These are phyloP conservation scores for Tetranychus piercei DNA, from an alignment of 2,888 invertebrate species.

Conservation along the genomic window DNA sequence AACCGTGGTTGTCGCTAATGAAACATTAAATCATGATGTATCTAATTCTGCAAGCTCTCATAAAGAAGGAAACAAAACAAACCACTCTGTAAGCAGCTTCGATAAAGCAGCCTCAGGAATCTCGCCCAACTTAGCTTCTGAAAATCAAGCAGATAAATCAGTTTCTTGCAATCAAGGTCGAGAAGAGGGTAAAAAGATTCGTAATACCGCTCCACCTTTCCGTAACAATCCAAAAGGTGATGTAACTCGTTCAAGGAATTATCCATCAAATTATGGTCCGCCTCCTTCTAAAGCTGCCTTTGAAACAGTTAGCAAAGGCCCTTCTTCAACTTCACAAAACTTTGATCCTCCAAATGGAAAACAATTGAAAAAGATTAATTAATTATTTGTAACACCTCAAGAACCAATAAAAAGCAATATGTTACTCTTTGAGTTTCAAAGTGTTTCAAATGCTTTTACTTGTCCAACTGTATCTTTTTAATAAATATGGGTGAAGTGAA, in stretches of 20 bases:
- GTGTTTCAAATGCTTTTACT: too few species aligned
- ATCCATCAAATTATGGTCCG: conserved; percentile 51
- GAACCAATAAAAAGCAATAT: too few species aligned
- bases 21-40: not conserved
- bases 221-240: conserved; percentile 28
- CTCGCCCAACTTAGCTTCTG: not conserved
- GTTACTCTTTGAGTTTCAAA: too few species aligned
- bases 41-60: not conserved
- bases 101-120: not conserved
- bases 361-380: too few species aligned
- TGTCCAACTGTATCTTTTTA: too few species aligned
- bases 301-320: conserved; percentile 18
- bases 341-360: not conserved
- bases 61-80: not conserved
- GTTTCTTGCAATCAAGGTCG: conserved; percentile 27
- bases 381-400: too few species aligned
- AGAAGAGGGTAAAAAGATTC: conserved; percentile 14
- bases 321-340: not conserved
- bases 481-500: too few species aligned
- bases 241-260: conserved; percentile 29
- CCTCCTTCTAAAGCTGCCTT: conserved; percentile 61
- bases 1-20: not conserved
- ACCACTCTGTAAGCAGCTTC: not conserved
- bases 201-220: conserved; percentile 30
- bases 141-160: not conserved